Conservation (phyloP, 1,140 invertebrate species). For the Parasteatoda tepidariorum region DNA sequence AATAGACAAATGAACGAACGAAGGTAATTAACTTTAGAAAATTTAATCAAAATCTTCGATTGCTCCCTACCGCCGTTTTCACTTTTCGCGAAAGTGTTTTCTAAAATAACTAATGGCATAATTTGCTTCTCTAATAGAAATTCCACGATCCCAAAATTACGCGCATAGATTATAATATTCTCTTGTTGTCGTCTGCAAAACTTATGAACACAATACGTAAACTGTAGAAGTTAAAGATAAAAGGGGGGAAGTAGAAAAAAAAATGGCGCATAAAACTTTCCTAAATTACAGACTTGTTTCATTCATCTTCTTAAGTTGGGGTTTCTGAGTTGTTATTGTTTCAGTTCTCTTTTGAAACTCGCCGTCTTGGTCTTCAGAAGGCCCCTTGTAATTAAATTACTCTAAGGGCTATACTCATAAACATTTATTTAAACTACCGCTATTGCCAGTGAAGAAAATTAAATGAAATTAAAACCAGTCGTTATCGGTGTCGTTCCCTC, state of each 20-base stretch:
- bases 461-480: constrained; percentile 52
- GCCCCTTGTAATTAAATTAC: constrained; percentile 35
- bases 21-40: background rate
- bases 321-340: constrained; percentile 31
- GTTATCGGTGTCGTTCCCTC: constrained; percentile 19
- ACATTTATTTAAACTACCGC: constrained; percentile 57
- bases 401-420: constrained; percentile 27
- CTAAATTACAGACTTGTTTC: background rate
- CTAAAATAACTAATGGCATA: background rate
- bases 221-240: background rate
- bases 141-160: background rate
- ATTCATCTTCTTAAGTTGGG: background rate
- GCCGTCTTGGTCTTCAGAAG: constrained; percentile 13
- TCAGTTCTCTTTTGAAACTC: background rate
- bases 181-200: background rate
- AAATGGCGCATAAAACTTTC: background rate
- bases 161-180: background rate
- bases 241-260: background rate
- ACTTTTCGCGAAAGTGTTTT: background rate
- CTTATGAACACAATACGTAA: background rate
- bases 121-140: background rate
- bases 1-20: background rate
- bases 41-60: background rate
- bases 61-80: too few species aligned
- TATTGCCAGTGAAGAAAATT: constrained; percentile 42